Evolutionary conservation across 2,797 vertebrate species (phyloP).

Genomic region (Amniataba percoides): DNA sequence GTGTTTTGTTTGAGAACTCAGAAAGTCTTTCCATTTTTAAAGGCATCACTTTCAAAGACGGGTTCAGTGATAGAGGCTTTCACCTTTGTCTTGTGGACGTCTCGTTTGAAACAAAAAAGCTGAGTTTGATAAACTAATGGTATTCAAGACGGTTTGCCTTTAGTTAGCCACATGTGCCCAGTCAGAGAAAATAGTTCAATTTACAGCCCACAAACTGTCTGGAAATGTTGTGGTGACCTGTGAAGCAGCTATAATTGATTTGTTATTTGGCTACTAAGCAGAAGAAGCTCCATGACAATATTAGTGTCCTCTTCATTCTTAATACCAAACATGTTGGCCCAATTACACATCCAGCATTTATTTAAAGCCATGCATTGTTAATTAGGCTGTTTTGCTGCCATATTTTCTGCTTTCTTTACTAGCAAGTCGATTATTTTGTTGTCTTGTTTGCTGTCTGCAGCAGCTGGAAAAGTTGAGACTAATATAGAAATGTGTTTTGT

Average conservation of each 20-base stretch:
- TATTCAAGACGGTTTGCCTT: background rate
- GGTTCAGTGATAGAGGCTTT: background rate
- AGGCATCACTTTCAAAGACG: background rate
- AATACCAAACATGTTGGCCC: background rate
- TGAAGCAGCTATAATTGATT: background rate
- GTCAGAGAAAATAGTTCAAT: background rate
- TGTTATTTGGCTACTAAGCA: too few species aligned
- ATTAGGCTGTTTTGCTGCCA: background rate
- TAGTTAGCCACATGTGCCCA: background rate
- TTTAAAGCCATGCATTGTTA: background rate
- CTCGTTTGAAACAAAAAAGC: background rate
- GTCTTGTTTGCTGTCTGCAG: background rate
- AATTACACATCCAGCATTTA: background rate
- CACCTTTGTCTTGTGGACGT: background rate
- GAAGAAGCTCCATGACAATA: background rate
- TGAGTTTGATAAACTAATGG: background rate
- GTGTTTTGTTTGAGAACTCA: constrained; percentile 16
- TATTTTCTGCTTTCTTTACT: background rate
- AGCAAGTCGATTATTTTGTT: background rate
- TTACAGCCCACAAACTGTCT: background rate
- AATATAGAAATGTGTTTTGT: background rate
- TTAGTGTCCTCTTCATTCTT: background rate
- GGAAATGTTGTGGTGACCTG: background rate
- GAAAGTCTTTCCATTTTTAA: background rate
- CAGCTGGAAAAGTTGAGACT: background rate